phyloP scores from a whole-genome alignment of 2,888 invertebrate species.

The Margaritifera margaritifera region DNA sequence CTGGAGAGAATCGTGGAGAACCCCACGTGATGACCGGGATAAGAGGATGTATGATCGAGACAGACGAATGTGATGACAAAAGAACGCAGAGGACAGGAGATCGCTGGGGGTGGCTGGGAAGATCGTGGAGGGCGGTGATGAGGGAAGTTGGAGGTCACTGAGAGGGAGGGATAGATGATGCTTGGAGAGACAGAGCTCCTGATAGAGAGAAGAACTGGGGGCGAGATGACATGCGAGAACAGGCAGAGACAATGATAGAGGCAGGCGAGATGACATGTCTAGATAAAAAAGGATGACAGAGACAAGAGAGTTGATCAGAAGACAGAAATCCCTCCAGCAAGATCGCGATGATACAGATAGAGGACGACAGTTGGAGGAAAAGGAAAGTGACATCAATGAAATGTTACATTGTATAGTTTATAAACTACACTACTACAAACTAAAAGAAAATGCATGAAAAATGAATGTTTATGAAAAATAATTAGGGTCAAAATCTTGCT shows the following conservation, averaged over 20 bases:
- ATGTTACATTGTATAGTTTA: slow-evolving; percentile 18
- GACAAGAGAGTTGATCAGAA: slow-evolving; percentile 18
- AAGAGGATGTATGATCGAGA: slow-evolving; percentile 22
- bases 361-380: background rate
- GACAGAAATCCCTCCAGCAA: slow-evolving; percentile 13
- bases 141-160: slow-evolving; percentile 22
- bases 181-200: slow-evolving; percentile 7
- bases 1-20: slow-evolving; percentile 18
- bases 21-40: slow-evolving; percentile 9
- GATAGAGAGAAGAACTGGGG: background rate
- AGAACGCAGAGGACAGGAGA: slow-evolving; percentile 13
- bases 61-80: slow-evolving; percentile 31
- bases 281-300: slow-evolving; percentile 12
- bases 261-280: slow-evolving; percentile 28
- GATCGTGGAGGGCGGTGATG: slow-evolving; percentile 17
- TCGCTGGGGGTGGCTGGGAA: background rate
- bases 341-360: slow-evolving; percentile 2
- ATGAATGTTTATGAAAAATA: background rate
- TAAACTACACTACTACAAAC: slow-evolving; percentile 25
- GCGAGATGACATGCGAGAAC: slow-evolving; percentile 21
- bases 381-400: slow-evolving; percentile 3
- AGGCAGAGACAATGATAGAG: slow-evolving; percentile 21
- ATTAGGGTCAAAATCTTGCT: background rate
- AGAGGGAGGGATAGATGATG: slow-evolving; percentile 20
- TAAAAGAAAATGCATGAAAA: slow-evolving; percentile 9